phyloP scores from a whole-genome alignment of 1,140 invertebrate genomes.

The Platyscapa corneri region DNA sequence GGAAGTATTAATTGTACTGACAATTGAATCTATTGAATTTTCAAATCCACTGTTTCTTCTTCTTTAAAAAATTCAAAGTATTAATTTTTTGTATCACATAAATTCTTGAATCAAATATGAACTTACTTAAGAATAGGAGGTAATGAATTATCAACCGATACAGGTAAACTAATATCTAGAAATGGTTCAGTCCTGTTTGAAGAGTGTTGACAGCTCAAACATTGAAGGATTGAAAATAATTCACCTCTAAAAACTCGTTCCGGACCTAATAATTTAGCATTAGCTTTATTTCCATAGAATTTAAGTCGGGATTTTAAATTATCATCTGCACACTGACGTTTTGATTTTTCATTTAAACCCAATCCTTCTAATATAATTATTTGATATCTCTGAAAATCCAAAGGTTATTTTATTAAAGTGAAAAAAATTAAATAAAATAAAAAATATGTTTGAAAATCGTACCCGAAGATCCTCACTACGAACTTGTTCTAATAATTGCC shows the following conservation, averaged over 20 bases:
- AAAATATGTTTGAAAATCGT: conserved; percentile 44
- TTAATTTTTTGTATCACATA: neutral
- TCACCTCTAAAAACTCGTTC: conserved; percentile 90
- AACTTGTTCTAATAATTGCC: conserved; percentile 91
- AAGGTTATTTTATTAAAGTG: neutral
- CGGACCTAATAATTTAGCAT: conserved; percentile 84
- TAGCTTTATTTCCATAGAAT: conserved; percentile 88
- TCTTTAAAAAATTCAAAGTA: conserved; percentile 20
- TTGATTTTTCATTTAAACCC: conserved; percentile 80
- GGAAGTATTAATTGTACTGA: conserved; percentile 55
- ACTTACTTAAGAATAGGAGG: conserved; percentile 73
- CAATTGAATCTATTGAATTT: conserved; percentile 59
- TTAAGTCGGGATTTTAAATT: conserved; percentile 82
- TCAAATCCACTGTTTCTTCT: conserved; percentile 61
- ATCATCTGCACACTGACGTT: conserved; percentile 82
- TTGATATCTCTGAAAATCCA: conserved; percentile 82
- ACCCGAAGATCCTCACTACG: conserved; percentile 73
- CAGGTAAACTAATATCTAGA: conserved; percentile 93
- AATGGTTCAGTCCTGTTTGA: conserved; percentile 94
- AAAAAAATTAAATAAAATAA: conserved; percentile 10
- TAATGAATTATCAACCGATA: conserved; percentile 83
- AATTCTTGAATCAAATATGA: neutral
- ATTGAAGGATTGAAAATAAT: conserved; percentile 91
- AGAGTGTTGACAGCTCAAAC: conserved; percentile 89
- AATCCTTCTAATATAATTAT: conserved; percentile 82